These are phyloP conservation scores for Octopus sinensis DNA, from an alignment of 1,140 invertebrate genomes.

Conservation along the genomic window DNA sequence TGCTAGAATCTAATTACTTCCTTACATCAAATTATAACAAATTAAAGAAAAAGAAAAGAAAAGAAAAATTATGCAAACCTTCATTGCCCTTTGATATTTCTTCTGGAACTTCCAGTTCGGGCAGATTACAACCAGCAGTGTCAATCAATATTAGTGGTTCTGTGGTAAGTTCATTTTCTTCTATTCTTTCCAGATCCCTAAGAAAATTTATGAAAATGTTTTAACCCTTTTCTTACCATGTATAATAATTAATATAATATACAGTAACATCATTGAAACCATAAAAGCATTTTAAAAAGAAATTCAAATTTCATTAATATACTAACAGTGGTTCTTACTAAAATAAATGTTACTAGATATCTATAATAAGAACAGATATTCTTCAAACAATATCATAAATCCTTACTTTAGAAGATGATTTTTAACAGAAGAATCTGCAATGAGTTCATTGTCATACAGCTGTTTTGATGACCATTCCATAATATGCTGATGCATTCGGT, in stretches of 20 bases:
- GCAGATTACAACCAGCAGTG: constrained; percentile 62
- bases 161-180: constrained; percentile 56
- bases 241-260: too few relatives aligned
- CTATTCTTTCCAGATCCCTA: constrained; percentile 57
- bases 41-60: too few relatives aligned
- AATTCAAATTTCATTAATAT: too few relatives aligned
- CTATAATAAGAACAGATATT: too few relatives aligned
- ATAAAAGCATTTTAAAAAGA: too few relatives aligned
- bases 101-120: constrained; percentile 59
- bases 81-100: constrained; percentile 63
- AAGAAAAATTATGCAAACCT: constrained; percentile 34
- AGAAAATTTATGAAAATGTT: constrained; percentile 12
- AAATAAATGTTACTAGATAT: too few relatives aligned
- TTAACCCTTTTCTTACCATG: too few relatives aligned
- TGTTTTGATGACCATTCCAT: constrained; percentile 63
- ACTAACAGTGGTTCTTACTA: too few relatives aligned
- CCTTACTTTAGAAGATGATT: constrained; percentile 60
- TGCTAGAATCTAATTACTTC: too few relatives aligned
- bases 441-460: constrained; percentile 59
- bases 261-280: too few relatives aligned
- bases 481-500: constrained; percentile 66
- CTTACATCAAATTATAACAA: too few relatives aligned
- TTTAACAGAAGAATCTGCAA: constrained; percentile 60
- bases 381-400: background rate
- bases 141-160: constrained; percentile 61